A percentile compares a stretch with the other conserved stretches of the same genome.
Conservation (phyloP, 2,113 vertebrate species). For the Cyanoderma ruficeps region DNA sequence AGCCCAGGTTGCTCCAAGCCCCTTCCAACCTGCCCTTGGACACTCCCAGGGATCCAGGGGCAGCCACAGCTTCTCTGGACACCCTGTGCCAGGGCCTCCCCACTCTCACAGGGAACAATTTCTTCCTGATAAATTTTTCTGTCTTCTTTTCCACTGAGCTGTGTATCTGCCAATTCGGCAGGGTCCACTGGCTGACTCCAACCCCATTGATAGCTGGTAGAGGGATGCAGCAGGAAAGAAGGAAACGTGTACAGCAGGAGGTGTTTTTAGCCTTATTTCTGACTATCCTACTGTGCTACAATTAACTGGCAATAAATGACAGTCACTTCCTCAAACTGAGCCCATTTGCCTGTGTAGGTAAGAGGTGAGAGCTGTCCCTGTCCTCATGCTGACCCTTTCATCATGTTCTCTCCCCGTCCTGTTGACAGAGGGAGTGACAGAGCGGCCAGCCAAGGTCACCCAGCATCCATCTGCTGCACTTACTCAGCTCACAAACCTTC, state of each 20-base stretch:
- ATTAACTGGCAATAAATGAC: not conserved
- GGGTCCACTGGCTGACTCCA: not conserved
- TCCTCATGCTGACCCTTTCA: not conserved
- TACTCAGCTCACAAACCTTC: not conserved
- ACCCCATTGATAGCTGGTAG: not conserved
- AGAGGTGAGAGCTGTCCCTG: not conserved
- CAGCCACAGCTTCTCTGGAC: not conserved
- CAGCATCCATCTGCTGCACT: not conserved
- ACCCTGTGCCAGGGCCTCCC: not conserved
- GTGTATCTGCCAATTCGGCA: not conserved
- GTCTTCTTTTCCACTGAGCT: not conserved
- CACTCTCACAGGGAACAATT: not conserved
- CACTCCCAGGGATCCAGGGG: not conserved
- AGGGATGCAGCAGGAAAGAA: not conserved
- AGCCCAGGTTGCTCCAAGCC: fast-evolving
- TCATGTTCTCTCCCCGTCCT: not conserved
- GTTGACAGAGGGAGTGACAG: not conserved
- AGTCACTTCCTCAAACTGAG: not conserved
- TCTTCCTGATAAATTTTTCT: not conserved
- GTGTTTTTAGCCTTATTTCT: not conserved
- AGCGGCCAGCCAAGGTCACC: not conserved
- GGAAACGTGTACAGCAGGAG: not conserved
- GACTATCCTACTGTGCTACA: not conserved
- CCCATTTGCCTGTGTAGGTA: not conserved
- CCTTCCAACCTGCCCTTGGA: fast-evolving